These are phyloP conservation scores for Patella caerulea DNA, from an alignment of 2,888 invertebrate species.

Conservation along the genomic window DNA sequence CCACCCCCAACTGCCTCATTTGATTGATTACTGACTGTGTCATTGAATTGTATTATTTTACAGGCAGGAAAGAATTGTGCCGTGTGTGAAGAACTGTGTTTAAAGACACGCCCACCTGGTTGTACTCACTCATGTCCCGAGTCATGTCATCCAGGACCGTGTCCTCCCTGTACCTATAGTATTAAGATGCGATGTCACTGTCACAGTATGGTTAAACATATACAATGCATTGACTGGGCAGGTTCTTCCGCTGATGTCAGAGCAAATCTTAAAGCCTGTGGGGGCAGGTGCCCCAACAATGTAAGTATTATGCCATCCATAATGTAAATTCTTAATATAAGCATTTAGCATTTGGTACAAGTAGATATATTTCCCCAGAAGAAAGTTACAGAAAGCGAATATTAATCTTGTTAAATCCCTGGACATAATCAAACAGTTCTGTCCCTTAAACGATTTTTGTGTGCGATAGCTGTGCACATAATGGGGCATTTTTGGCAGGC, in stretches of 20 bases:
- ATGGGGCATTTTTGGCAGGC: too few species aligned
- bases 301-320: constrained; percentile 72
- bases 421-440: too few species aligned
- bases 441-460: too few species aligned
- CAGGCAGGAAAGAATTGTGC: constrained; percentile 69
- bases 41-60: not conserved
- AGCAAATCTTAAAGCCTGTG: constrained; percentile 77
- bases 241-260: constrained; percentile 71
- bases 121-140: constrained; percentile 83
- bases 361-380: too few species aligned
- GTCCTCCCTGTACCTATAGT: constrained; percentile 79
- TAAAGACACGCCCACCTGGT: constrained; percentile 75
- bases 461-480: too few species aligned
- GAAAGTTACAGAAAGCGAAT: too few species aligned
- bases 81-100: constrained; percentile 66
- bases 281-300: constrained; percentile 88
- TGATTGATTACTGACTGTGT: too few species aligned
- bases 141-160: constrained; percentile 77
- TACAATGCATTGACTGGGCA: constrained; percentile 81
- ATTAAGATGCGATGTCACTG: constrained; percentile 82
- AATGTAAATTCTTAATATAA: too few species aligned
- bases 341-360: too few species aligned
- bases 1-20: too few species aligned
- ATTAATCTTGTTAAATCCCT: too few species aligned
- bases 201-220: constrained; percentile 81